Evolutionary conservation across 2,888 invertebrate species (phyloP).

Genomic region (Psylliodes chrysocephalus): DNA sequence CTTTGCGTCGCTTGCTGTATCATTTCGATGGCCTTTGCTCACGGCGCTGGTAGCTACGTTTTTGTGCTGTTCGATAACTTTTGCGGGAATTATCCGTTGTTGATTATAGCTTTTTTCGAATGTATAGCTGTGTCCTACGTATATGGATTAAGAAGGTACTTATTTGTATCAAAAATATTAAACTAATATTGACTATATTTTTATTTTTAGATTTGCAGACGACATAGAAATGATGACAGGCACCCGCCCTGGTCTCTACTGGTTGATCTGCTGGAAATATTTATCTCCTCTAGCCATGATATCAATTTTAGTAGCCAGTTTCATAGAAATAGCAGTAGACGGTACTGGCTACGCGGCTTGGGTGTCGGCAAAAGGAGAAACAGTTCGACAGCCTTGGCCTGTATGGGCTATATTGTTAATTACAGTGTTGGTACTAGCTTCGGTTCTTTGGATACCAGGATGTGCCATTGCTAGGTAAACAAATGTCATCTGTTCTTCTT

Average conservation of each 20-base stretch:
- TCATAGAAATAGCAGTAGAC: conserved; percentile 80
- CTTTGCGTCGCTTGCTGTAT: conserved; percentile 84
- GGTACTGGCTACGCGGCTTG: conserved; percentile 90
- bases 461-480: conserved; percentile 81
- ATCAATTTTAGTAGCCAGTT: conserved; percentile 84
- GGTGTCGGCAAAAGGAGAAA: conserved; percentile 77
- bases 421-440: conserved; percentile 77
- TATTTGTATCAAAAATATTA: no score
- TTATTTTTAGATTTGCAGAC: conserved; percentile 79
- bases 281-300: conserved; percentile 90
- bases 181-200: background rate
- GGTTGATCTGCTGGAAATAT: conserved; percentile 96
- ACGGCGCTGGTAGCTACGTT: conserved; percentile 93
- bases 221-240: conserved; percentile 97
- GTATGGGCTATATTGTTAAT: conserved; percentile 84
- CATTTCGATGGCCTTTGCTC: conserved; percentile 90
- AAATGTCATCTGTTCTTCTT: background rate
- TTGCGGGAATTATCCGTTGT: conserved; percentile 90
- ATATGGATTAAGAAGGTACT: conserved; percentile 89
- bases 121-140: conserved; percentile 93
- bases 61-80: conserved; percentile 95
- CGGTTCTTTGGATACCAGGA: conserved; percentile 88
- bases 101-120: conserved; percentile 93
- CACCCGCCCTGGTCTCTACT: conserved; percentile 85
- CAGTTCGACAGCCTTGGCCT: conserved; percentile 86